Base-by-base conservation (phyloP, 1,140 invertebrate species). In the Scaptomyza graminum region DNA sequence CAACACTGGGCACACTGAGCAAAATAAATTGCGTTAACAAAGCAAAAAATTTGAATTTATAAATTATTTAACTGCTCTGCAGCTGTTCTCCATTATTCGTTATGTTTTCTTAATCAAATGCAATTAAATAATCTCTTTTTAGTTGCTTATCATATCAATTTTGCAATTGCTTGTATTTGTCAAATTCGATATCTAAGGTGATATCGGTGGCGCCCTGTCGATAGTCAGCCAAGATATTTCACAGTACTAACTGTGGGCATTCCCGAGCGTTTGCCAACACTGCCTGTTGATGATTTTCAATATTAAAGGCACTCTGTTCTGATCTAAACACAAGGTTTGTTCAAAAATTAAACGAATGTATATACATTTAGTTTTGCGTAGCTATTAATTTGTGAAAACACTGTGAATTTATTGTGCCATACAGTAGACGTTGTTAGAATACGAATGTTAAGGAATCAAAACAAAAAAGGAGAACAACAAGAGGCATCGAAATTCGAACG, bases 261-360 rank as follows among this genome's bases (percentile, higher is more conserved):
- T 43, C 34, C 11, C 11, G 3, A 13, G 12, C 63, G 34, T 57
- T 69, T 28, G 13, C 51, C 51, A 75, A 63, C 61, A 79, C 77
- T 60, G 3, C 3, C 13, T 56, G 52, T 46, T 76, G 77, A 85
- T 87, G 79, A 82, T 81, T 87, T 85, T 85, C 81, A 87, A 77
- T 87, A 85, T 85, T 76, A 55, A 72, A 61, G 69, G 70, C 70
- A 66, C 54, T 65, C 54, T 54, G 46, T 25, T 59, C 57, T 76
- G 67, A 72, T 74, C 50, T 64, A 76, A 75, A 74, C 54, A 78
- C 62, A 69, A 81, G 34, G 51, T 63, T 67, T 59, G 55, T 57
- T 64, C 6, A 11, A 47, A 52, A 55, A 52, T 52, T 18, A 65
- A 85, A 72, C n/a, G n/a, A 68, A 41, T 16, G 44, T 56, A 70